Conservation (phyloP, 2,113 vertebrate genomes). For the Falcunculus frontatus region DNA sequence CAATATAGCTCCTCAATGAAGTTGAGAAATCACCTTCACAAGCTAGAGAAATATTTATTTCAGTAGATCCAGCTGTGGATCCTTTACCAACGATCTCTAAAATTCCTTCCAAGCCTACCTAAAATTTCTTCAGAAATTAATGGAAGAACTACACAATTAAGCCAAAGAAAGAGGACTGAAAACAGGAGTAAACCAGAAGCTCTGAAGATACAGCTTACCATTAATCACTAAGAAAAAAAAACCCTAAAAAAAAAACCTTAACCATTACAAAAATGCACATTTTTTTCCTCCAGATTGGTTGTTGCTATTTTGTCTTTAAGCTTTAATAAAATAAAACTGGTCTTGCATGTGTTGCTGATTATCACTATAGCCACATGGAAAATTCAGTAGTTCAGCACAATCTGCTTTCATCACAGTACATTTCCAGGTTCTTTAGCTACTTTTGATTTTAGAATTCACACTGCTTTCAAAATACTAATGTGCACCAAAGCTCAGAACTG, state of each 20-base stretch:
- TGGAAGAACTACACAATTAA: neutral
- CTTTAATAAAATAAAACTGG: neutral
- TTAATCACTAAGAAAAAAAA: neutral
- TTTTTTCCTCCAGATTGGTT: neutral
- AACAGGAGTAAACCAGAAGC: neutral
- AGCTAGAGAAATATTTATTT: neutral
- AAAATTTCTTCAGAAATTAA: neutral
- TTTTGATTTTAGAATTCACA: neutral
- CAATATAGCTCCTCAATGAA: neutral
- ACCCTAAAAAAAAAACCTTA: neutral
- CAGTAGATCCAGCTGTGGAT: neutral
- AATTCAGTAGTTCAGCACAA: neutral
- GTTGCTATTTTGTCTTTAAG: neutral
- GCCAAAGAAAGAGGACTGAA: neutral
- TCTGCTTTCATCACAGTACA: neutral
- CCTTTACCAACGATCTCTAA: neutral
- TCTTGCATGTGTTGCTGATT: neutral
- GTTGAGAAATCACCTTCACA: neutral
- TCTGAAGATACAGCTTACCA: neutral
- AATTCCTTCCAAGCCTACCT: neutral
- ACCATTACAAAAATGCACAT: neutral
- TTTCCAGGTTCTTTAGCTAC: neutral
- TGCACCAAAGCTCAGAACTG: neutral
- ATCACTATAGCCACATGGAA: neutral
- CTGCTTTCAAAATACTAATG: neutral